A percentile compares a stretch with the other conserved stretches of the same genome.
These are phyloP conservation scores for Venustaconcha ellipsiformis DNA, from an alignment of 1,140 invertebrate species.

Conservation along the genomic window DNA sequence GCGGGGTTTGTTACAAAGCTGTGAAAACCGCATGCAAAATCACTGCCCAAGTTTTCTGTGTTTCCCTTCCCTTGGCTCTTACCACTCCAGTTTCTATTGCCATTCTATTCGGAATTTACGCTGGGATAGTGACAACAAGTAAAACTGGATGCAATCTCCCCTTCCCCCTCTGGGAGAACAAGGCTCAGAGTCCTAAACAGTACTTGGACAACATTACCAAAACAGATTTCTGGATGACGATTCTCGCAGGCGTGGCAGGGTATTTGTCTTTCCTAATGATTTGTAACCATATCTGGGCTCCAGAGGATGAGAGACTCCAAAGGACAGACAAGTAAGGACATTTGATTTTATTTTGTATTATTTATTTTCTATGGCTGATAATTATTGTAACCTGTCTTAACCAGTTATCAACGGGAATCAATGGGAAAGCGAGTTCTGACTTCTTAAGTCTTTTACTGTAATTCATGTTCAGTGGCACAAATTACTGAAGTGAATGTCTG, in stretches of 20 bases:
- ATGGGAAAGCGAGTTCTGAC: too few species aligned
- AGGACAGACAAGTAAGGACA: constrained; percentile 36
- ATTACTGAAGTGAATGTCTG: too few species aligned
- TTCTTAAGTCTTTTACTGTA: too few species aligned
- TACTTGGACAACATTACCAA: constrained; percentile 16
- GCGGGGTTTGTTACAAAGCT: constrained; percentile 52
- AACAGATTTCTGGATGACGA: constrained; percentile 26
- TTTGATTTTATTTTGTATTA: not conserved
- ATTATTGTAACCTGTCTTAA: too few species aligned
- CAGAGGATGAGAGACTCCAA: constrained; percentile 37
- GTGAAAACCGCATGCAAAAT: constrained; percentile 52
- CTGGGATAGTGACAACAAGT: constrained; percentile 17
- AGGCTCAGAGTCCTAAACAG: constrained; percentile 9
- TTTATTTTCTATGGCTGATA: too few species aligned
- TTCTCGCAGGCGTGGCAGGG: constrained; percentile 20
- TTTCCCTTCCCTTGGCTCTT: constrained; percentile 47
- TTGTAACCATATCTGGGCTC: constrained; percentile 44
- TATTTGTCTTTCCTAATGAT: constrained; percentile 39
- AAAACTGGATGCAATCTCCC: constrained; percentile 61
- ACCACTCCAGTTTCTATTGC: constrained; percentile 49
- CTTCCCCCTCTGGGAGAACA: constrained; percentile 21
- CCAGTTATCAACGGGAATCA: too few species aligned
- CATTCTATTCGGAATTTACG: constrained; percentile 31
- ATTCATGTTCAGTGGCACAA: too few species aligned
- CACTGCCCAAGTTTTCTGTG: constrained; percentile 48